These are phyloP conservation scores for Carassius gibelio DNA, from an alignment of 2,113 vertebrate genomes.

Conservation along the genomic window DNA sequence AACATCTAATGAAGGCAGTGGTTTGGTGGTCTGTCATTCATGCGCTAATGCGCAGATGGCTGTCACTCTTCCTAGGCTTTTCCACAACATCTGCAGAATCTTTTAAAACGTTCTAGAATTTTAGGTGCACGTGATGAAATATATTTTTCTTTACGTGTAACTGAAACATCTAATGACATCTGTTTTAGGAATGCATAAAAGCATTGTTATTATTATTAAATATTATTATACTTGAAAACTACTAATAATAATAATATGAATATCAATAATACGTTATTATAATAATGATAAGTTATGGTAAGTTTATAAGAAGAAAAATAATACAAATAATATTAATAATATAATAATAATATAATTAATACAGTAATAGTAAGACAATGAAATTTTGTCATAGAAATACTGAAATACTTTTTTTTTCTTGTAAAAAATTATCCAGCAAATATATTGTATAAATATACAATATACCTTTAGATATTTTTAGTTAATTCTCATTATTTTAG, in stretches of 20 bases:
- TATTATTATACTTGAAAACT: not conserved
- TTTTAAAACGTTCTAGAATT: not conserved
- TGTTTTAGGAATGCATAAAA: not conserved
- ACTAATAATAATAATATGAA: no score
- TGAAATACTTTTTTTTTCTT: no score
- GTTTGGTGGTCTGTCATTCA: slow-evolving; percentile 14
- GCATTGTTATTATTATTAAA: not conserved
- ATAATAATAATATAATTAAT: no score
- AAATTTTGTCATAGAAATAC: no score
- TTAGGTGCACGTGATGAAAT: not conserved
- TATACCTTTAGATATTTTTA: no score
- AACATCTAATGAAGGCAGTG: slow-evolving; percentile 36
- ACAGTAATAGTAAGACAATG: no score
- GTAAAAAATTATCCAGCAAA: no score
- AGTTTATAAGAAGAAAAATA: not conserved
- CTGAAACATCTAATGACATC: not conserved
- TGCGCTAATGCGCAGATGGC: not conserved
- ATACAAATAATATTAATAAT: not conserved
- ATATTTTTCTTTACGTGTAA: not conserved
- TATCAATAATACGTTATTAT: not conserved
- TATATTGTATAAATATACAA: no score
- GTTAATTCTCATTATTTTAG: not conserved
- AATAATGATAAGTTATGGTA: not conserved
- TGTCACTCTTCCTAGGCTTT: slow-evolving; percentile 20
- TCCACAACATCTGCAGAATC: not conserved